Evolutionary conservation across 92 coral and sea anemone genomes (phyloP).

Genomic region (Pocillopora meandrina): DNA sequence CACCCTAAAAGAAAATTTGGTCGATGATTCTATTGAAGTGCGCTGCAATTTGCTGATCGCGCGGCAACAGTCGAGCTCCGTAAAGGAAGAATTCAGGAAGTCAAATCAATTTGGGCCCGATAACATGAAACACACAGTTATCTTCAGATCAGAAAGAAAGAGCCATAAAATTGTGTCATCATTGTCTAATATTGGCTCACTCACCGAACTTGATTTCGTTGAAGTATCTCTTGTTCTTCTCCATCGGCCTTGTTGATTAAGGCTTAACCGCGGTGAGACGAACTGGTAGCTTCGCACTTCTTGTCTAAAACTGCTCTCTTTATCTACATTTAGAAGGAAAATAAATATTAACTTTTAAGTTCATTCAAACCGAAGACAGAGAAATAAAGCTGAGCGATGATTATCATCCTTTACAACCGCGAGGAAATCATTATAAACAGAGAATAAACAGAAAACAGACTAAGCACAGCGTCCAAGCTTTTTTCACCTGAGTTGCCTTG

Average conservation of each 20-base stretch:
- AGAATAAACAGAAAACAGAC: slow-evolving; percentile 32
- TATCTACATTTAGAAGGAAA: background rate
- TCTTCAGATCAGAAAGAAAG: background rate
- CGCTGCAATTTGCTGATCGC: background rate
- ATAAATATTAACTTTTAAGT: background rate
- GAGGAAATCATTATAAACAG: slow-evolving; percentile 12
- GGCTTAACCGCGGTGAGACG: slow-evolving; percentile 29
- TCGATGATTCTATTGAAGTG: background rate
- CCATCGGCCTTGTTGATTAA: slow-evolving; percentile 50
- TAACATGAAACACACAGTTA: background rate
- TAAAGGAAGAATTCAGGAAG: background rate
- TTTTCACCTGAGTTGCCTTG: slow-evolving; percentile 13
- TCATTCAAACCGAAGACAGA: background rate
- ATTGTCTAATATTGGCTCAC: background rate
- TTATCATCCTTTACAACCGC: background rate
- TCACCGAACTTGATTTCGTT: slow-evolving; percentile 24
- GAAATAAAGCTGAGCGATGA: background rate
- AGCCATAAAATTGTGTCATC: slow-evolving; percentile 17
- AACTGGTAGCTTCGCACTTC: slow-evolving; percentile 48
- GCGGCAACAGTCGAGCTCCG: background rate
- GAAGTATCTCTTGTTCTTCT: slow-evolving; percentile 44
- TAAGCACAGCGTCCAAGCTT: background rate
- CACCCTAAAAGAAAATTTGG: slow-evolving; percentile 42
- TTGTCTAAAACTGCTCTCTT: background rate
- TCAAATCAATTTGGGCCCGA: background rate